Percentiles rank a stretch among this genome's conserved stretches.
These are phyloP conservation scores for Sinocyclocheilus anshuiensis DNA, from an alignment of 2,113 vertebrate genomes.

Conservation along the genomic window DNA sequence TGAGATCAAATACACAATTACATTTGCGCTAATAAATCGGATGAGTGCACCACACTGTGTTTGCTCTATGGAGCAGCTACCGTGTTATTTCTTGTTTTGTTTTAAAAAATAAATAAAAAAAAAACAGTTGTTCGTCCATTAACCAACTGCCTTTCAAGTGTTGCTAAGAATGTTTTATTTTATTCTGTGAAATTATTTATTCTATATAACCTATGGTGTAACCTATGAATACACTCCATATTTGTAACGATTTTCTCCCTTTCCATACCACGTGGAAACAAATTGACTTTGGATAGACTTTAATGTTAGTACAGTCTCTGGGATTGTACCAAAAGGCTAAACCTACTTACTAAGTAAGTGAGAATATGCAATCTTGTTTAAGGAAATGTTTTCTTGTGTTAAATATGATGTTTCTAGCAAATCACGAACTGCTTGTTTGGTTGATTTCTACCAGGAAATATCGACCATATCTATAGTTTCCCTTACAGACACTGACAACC, in stretches of 20 bases:
- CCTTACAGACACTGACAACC: background rate
- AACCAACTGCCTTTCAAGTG: background rate
- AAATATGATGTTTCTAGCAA: background rate
- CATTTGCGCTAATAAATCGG: background rate
- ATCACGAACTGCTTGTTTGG: background rate
- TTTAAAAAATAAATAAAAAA: too few relatives aligned
- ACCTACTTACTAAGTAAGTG: background rate
- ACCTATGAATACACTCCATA: background rate
- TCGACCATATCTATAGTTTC: background rate
- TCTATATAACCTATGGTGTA: background rate
- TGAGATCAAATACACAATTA: background rate
- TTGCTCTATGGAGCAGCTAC: background rate
- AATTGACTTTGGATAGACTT: background rate
- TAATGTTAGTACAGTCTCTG: background rate
- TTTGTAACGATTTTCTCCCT: background rate
- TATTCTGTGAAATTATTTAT: background rate
- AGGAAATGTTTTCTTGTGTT: background rate
- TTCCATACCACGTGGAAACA: background rate
- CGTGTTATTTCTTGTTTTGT: background rate
- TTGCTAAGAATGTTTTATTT: background rate
- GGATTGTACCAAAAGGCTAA: background rate
- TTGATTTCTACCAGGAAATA: background rate
- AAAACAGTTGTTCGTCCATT: background rate
- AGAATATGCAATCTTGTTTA: background rate
- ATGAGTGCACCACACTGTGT: background rate